phyloP scores from a whole-genome alignment of 2,113 vertebrate species.

The Baryphthengus martii region DNA sequence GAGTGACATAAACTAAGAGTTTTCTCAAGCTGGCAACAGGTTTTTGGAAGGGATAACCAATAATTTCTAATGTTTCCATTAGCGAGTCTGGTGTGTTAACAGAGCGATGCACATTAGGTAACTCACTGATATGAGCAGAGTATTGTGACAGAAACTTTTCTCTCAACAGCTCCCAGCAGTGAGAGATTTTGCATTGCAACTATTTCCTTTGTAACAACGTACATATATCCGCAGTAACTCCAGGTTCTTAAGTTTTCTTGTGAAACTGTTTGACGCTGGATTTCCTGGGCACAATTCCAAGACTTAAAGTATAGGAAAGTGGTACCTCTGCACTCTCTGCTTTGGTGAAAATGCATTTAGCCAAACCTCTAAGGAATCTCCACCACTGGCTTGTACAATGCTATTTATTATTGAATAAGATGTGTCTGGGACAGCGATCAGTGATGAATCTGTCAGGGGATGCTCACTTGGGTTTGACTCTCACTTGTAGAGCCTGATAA shows the following conservation, averaged over 20 bases:
- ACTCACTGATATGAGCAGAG: not conserved
- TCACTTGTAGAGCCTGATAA: not conserved
- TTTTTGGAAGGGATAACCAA: not conserved
- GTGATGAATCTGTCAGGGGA: accelerated
- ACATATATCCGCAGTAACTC: not conserved
- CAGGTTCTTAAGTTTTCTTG: not conserved
- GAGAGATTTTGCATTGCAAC: not conserved
- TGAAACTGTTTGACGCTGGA: not conserved
- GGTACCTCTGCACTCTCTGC: not conserved
- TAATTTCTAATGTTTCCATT: not conserved
- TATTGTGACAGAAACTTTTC: not conserved
- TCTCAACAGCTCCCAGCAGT: not conserved
- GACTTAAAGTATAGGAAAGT: not conserved
- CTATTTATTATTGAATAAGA: constrained; percentile 31
- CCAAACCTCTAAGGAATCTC: not conserved
- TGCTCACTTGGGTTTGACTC: not conserved
- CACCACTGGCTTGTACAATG: not conserved
- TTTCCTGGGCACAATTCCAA: constrained; percentile 31
- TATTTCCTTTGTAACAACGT: not conserved
- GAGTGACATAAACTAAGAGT: not conserved
- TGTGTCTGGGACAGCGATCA: not conserved
- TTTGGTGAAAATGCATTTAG: not conserved
- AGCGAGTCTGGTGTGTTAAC: not conserved
- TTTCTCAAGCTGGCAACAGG: not conserved
- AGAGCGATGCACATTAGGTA: not conserved